Conservation (phyloP, 1,140 invertebrate species). For the Heliconius eleuchia region DNA sequence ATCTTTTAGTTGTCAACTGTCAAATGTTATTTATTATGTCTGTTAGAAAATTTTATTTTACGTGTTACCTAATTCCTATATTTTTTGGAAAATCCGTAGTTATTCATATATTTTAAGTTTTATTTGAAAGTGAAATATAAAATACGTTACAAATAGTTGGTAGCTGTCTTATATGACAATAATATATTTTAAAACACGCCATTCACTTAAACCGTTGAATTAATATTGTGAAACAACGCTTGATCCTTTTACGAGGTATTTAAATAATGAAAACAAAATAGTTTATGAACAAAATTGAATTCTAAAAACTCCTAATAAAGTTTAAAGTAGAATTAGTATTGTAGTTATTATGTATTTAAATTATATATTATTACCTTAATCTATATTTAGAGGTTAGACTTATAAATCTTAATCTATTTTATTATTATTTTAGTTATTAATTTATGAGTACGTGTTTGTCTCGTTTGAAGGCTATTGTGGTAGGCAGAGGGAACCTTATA, state of each 20-base stretch:
- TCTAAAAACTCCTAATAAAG: background rate
- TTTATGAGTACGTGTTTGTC: background rate
- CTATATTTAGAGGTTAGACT: background rate
- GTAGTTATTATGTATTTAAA: background rate
- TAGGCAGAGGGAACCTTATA: too few species aligned
- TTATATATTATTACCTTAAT: background rate
- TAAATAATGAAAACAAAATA: background rate
- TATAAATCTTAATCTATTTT: background rate
- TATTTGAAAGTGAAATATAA: background rate
- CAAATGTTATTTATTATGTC: too few species aligned
- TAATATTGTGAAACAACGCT: slow-evolving; percentile 1
- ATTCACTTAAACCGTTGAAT: background rate
- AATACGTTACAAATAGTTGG: background rate
- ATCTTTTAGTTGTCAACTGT: too few species aligned
- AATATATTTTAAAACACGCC: slow-evolving; percentile 4
- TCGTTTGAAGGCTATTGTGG: background rate
- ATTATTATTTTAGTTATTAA: background rate
- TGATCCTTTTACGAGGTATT: slow-evolving; percentile 4
- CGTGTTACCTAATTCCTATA: too few species aligned
- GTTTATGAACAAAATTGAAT: background rate
- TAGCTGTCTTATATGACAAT: background rate
- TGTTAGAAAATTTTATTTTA: too few species aligned
- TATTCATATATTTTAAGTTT: background rate
- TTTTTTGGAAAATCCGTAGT: too few species aligned
- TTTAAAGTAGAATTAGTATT: background rate